phyloP scores from a whole-genome alignment of 2,113 vertebrate genomes.

The Ondatra zibethicus region DNA sequence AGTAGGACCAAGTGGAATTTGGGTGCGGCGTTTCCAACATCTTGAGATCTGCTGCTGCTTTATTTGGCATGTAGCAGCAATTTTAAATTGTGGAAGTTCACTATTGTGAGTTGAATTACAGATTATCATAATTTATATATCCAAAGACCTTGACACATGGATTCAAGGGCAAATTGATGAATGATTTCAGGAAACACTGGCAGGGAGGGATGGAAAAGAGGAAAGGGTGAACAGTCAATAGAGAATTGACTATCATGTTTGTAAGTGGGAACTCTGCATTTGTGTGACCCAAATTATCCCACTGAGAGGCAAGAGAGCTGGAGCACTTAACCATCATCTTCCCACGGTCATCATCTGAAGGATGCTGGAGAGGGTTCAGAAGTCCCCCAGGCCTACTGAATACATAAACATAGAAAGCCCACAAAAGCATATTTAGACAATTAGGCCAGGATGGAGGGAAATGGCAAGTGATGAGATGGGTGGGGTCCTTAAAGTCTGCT shows the following conservation, averaged over 20 bases:
- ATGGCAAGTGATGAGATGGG: not conserved
- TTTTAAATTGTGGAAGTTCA: conserved; percentile 2
- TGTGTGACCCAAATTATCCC: not conserved
- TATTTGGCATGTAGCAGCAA: not conserved
- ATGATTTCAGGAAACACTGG: not conserved
- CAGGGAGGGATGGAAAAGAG: not conserved
- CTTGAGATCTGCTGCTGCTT: not conserved
- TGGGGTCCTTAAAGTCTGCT: not conserved
- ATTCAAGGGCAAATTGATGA: not conserved
- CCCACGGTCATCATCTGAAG: not conserved
- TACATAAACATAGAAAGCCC: not conserved
- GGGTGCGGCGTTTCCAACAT: not conserved
- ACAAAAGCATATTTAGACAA: not conserved
- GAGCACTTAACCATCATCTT: not conserved
- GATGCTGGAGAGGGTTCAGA: not conserved
- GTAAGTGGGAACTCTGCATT: not conserved
- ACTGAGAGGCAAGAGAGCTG: not conserved
- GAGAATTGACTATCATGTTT: not conserved
- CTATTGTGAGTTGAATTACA: not conserved
- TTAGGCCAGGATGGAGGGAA: not conserved
- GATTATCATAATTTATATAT: not conserved
- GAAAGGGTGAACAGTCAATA: not conserved
- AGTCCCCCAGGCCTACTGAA: not conserved
- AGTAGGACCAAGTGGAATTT: conserved; percentile 1
- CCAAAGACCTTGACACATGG: not conserved